Evolutionary conservation across 2,113 vertebrate species (phyloP).

Genomic region (Cynocephalus volans): DNA sequence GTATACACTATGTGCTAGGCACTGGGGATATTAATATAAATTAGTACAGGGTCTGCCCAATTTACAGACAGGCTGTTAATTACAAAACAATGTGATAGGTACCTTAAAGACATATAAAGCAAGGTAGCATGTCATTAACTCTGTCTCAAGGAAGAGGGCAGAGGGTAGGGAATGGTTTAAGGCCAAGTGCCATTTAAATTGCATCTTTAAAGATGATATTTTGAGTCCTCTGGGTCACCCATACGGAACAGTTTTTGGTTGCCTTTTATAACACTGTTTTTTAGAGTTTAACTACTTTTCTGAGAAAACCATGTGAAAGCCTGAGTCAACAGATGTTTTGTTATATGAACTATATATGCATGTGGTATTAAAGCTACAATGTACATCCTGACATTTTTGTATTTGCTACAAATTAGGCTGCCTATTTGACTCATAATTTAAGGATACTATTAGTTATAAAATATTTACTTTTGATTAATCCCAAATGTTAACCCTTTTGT

Average conservation of each 20-base stretch:
- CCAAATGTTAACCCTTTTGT: slow-evolving; percentile 45
- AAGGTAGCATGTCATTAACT: neutral
- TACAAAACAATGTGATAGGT: neutral
- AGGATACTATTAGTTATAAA: neutral
- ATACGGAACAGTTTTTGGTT: neutral
- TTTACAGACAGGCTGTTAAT: neutral
- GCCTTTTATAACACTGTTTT: neutral
- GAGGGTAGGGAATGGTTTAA: neutral
- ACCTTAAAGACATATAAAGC: neutral
- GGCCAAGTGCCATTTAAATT: neutral
- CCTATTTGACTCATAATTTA: neutral
- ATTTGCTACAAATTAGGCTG: slow-evolving; percentile 15
- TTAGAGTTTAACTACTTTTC: slow-evolving; percentile 39
- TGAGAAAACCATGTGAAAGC: slow-evolving; percentile 8
- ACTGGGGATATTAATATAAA: slow-evolving; percentile 12
- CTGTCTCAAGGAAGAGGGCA: neutral
- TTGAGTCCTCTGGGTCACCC: neutral
- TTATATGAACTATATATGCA: neutral
- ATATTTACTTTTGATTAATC: slow-evolving; percentile 8
- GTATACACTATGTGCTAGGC: neutral
- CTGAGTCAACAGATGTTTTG: neutral
- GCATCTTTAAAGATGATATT: neutral
- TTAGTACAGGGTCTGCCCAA: neutral
- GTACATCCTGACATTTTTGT: neutral
- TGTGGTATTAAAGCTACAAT: neutral